phyloP scores from a whole-genome alignment of 2,888 invertebrate genomes.

The Drosophila helvetica region DNA sequence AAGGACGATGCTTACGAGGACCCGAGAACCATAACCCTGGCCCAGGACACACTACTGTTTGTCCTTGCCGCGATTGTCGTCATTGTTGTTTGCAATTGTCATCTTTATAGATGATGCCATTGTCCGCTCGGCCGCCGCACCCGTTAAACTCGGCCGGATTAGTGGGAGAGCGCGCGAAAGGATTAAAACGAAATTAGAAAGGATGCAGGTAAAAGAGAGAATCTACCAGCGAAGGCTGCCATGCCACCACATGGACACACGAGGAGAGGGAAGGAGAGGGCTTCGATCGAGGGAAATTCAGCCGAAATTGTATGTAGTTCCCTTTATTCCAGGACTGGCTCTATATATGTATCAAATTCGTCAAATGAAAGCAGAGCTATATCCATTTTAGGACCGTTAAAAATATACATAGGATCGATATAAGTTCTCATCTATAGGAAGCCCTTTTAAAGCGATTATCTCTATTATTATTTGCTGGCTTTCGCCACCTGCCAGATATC shows the following conservation, averaged over 20 bases:
- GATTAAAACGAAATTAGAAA: slow-evolving; percentile 71
- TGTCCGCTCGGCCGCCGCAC: slow-evolving; percentile 57
- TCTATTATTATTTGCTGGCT: too few relatives aligned
- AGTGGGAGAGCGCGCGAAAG: slow-evolving; percentile 69
- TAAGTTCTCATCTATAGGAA: too few relatives aligned
- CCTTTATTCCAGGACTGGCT: background rate
- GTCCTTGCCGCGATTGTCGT: slow-evolving; percentile 80
- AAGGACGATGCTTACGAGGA: slow-evolving; percentile 2
- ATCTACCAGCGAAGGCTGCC: background rate
- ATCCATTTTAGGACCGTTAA: too few relatives aligned
- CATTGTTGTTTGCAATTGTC: slow-evolving; percentile 82
- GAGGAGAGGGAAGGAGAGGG: slow-evolving; percentile 11
- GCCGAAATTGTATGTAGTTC: background rate
- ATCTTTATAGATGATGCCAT: slow-evolving; percentile 79
- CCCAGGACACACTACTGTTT: slow-evolving; percentile 61
- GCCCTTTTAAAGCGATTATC: too few relatives aligned
- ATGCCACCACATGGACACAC: background rate
- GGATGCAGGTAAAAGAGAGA: background rate
- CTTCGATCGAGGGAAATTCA: background rate
- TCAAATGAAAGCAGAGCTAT: too few relatives aligned
- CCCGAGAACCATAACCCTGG: too few relatives aligned
- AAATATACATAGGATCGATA: too few relatives aligned
- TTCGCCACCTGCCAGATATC: background rate
- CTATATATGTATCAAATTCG: background rate
- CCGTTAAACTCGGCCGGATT: slow-evolving; percentile 78